phyloP scores from a whole-genome alignment of 2,113 vertebrate species.

The Leptobrachium ailaonicum region DNA sequence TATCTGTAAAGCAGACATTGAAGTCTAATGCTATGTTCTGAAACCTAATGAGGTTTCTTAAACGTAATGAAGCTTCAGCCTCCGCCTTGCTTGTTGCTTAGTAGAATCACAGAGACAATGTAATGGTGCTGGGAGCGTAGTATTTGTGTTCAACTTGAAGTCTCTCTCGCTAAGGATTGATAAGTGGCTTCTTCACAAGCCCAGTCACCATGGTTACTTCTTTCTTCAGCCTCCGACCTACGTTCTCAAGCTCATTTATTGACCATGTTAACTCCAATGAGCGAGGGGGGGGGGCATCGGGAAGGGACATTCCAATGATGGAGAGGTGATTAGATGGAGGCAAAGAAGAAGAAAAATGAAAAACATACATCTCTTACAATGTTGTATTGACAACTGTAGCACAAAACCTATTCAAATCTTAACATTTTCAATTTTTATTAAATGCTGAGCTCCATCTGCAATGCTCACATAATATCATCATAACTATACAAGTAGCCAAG shows the following conservation, averaged over 20 bases:
- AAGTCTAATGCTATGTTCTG: background rate
- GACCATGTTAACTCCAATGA: conserved; percentile 7
- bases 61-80: background rate
- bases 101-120: conserved; percentile 12
- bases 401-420: too few relatives aligned
- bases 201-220: conserved; percentile 28
- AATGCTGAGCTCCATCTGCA: too few relatives aligned
- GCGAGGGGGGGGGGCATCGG: background rate
- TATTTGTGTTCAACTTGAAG: conserved; percentile 20
- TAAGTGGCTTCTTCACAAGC: conserved; percentile 29
- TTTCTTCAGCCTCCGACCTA: conserved; percentile 11
- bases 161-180: conserved; percentile 27
- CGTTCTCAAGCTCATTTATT: conserved; percentile 14
- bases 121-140: background rate
- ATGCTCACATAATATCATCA: too few relatives aligned
- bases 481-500: too few relatives aligned
- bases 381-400: background rate
- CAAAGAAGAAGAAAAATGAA: background rate
- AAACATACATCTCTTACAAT: background rate
- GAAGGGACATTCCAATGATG: conserved; percentile 3
- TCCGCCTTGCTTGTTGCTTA: background rate
- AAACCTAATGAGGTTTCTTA: background rate
- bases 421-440: too few relatives aligned
- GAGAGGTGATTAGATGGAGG: background rate
- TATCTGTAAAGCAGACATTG: too few relatives aligned